phyloP scores from a whole-genome alignment of 2,797 vertebrate genomes.

The Sebastes goodei region DNA sequence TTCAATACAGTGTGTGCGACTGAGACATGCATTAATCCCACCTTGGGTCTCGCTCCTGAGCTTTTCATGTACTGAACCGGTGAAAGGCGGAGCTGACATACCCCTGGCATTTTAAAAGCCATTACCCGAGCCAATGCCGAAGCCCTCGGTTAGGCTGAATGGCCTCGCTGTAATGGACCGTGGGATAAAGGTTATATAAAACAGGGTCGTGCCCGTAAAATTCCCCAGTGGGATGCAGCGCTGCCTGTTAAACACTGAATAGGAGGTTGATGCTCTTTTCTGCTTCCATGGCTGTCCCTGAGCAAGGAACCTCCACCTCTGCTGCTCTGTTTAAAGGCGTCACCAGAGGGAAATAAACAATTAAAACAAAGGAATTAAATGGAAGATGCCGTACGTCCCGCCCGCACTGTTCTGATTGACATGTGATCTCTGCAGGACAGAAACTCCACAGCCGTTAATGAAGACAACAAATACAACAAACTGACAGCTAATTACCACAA shows the following conservation, averaged over 20 bases:
- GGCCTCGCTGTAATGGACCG: neutral
- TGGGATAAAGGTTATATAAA: neutral
- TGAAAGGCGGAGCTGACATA: neutral
- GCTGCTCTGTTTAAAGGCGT: neutral
- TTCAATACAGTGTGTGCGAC: neutral
- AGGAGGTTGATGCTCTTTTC: neutral
- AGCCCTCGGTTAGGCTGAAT: neutral
- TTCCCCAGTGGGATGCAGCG: neutral
- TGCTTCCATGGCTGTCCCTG: neutral
- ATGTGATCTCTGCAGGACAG: neutral
- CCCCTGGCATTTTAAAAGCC: conserved; percentile 40
- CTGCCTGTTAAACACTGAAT: neutral
- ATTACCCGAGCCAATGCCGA: neutral
- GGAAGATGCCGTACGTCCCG: accelerated
- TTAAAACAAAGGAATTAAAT: neutral
- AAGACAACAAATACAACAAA: neutral
- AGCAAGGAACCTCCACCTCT: neutral
- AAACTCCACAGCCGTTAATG: neutral
- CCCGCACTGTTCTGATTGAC: neutral
- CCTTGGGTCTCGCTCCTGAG: neutral
- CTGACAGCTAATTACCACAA: neutral
- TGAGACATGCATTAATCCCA: neutral
- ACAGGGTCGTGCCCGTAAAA: neutral
- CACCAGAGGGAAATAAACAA: neutral
- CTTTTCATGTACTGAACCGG: neutral